phyloP scores from a whole-genome alignment of 1,140 invertebrate genomes.

The Drosophila grimshawi region DNA sequence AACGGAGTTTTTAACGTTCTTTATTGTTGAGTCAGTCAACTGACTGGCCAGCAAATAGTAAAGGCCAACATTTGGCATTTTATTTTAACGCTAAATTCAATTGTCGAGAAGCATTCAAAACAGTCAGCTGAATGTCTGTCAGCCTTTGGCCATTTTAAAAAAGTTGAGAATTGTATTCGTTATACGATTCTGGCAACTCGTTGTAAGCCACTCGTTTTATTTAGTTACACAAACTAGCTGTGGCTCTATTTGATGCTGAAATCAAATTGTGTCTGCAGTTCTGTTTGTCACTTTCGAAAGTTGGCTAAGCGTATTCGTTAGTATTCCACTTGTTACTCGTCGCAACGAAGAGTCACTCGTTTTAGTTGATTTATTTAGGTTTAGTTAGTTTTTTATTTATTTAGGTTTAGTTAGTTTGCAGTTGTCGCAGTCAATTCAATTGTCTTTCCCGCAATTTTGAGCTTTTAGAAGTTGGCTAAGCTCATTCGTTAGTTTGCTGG shows the following conservation, averaged over 20 bases:
- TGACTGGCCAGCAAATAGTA: slow-evolving; percentile 26
- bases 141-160: slow-evolving; percentile 13
- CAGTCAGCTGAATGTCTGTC: not conserved
- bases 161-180: slow-evolving; percentile 4
- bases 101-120: slow-evolving; percentile 14
- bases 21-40: slow-evolving; percentile 22
- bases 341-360: not conserved
- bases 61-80: slow-evolving; percentile 78
- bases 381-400: not conserved
- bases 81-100: slow-evolving; percentile 60
- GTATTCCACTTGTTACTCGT: slow-evolving; percentile 5
- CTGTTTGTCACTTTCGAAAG: not conserved
- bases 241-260: not conserved
- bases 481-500: not conserved
- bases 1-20: slow-evolving; percentile 30
- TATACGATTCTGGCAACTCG: slow-evolving; percentile 1
- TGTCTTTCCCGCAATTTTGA: not conserved
- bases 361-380: not conserved
- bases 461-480: not conserved
- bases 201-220: not conserved
- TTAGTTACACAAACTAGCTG: not conserved
- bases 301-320: slow-evolving; percentile 1
- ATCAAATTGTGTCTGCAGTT: not conserved
- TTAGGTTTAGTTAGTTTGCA: not conserved
- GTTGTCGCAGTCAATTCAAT: not conserved